Evolutionary conservation across 37 sponge, comb jelly and placozoan species (phyloP).

Genomic region (Mnemiopsis leidyi): DNA sequence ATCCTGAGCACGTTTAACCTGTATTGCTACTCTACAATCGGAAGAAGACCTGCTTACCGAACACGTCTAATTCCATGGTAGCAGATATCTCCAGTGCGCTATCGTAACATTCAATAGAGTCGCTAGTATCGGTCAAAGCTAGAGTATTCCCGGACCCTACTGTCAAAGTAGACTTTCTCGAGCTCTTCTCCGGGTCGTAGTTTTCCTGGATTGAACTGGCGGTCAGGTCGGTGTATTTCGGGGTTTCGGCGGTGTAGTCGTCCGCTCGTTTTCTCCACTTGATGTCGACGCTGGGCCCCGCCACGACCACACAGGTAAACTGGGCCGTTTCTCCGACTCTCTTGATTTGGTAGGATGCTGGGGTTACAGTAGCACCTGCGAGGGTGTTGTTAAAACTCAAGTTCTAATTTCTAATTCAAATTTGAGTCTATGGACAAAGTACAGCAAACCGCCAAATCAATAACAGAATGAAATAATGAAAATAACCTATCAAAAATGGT

Average conservation of each 20-base stretch:
- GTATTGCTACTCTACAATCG: no score
- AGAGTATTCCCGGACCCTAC: background rate
- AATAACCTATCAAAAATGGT: no score
- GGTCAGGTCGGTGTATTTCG: background rate
- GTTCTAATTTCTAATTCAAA: no score
- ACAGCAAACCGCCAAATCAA: no score
- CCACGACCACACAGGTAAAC: background rate
- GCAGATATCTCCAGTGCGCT: background rate
- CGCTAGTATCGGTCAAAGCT: background rate
- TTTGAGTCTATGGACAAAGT: no score
- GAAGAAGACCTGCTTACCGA: no score
- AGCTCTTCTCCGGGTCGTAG: background rate
- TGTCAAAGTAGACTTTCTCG: background rate
- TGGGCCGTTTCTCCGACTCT: background rate
- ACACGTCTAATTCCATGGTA: background rate
- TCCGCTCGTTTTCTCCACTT: background rate
- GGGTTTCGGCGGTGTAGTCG: background rate
- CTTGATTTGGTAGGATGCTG: background rate
- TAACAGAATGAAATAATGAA: no score
- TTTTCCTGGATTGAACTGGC: background rate
- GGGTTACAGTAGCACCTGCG: background rate
- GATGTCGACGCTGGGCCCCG: background rate
- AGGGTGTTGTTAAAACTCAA: background rate
- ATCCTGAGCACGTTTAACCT: no score
- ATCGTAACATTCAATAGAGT: slow-evolving; percentile 3